Evolutionary conservation across 2,797 vertebrate genomes (phyloP), one percentile per base, ranked within the genome.

Genomic region (Dermochelys coriacea): DNA sequence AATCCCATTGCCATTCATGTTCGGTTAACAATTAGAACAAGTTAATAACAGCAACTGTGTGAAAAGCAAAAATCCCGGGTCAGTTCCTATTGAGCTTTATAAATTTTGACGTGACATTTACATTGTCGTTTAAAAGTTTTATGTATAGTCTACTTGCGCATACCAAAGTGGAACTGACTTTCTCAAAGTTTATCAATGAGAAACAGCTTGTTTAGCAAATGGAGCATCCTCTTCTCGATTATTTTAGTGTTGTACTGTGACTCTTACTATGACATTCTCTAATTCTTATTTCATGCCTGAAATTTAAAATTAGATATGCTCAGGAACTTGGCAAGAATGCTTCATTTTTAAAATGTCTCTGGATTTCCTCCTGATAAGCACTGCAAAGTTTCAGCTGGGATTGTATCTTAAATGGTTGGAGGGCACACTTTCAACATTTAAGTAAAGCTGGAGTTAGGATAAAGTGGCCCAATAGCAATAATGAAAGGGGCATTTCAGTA

Each of bases 121-220:
- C 8, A 85, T 88, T 55, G 79, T 84, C 80, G 94, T 93, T 92
- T 95, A 49, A 85, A 98, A 97, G 49, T 97, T 96, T 61, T 78
- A 80, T 90, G 80, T 82, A 74, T 49, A 27, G 86, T 96, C 80
- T 96, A 95, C 95, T 96, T 95, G 64, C 87, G 82, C 0, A 0
- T 95, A 91, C 77, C 89, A 55, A 97, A 84, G 51, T 93, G 86
- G 83, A 97, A 93, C 54, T 83, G 85, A 82, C 82, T 96, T 93
- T 93, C 95, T 88, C 81, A 86, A 96, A 93, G 93, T 97, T 97
- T 96, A 97, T 97, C 96, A 95, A 92, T 93, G 87, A 97, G 85
- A 96, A 97, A 84, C 92, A 97, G 95, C 90, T 95, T 98, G 94
- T 97, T 98, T 98, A 97, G 93, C 80, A 97, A 98, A 95, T 95